phyloP scores from a whole-genome alignment of 1,140 invertebrate genomes.

The Trichonephila clavipes region DNA sequence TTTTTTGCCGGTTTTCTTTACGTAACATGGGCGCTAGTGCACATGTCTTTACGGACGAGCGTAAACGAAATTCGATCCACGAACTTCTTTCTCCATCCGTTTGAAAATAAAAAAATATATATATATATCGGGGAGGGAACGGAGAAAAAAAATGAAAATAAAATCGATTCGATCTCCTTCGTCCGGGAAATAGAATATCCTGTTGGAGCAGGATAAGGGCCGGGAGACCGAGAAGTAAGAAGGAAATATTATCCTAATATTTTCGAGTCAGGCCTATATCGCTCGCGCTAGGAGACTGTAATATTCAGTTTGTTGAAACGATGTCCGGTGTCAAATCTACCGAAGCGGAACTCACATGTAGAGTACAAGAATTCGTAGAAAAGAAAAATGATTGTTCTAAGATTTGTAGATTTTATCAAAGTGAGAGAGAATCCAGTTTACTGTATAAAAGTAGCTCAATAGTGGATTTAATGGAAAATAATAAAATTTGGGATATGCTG shows the following conservation, averaged over 20 bases:
- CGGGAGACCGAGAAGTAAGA: conserved; percentile 13
- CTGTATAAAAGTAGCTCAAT: too few species aligned
- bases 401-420: too few species aligned
- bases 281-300: not conserved
- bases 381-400: too few species aligned
- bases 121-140: conserved; percentile 10
- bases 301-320: not conserved
- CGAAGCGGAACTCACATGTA: too few species aligned
- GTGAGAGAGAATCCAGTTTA: too few species aligned
- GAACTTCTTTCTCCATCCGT: conserved; percentile 8
- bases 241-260: conserved; percentile 69
- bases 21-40: conserved; percentile 6
- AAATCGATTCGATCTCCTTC: conserved; percentile 62
- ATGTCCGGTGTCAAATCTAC: not conserved
- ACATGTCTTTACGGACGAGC: conserved; percentile 62
- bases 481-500: too few species aligned
- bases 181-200: conserved; percentile 67
- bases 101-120: conserved; percentile 8
- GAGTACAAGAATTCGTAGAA: too few species aligned
- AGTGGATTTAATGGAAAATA: too few species aligned
- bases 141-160: conserved; percentile 42
- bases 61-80: conserved; percentile 71
- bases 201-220: conserved; percentile 49
- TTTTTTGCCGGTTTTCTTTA: not conserved
- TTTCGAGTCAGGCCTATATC: conserved; percentile 32